Evolutionary conservation across 2,888 invertebrate species (phyloP).

Genomic region (Deroplatys truncata): DNA sequence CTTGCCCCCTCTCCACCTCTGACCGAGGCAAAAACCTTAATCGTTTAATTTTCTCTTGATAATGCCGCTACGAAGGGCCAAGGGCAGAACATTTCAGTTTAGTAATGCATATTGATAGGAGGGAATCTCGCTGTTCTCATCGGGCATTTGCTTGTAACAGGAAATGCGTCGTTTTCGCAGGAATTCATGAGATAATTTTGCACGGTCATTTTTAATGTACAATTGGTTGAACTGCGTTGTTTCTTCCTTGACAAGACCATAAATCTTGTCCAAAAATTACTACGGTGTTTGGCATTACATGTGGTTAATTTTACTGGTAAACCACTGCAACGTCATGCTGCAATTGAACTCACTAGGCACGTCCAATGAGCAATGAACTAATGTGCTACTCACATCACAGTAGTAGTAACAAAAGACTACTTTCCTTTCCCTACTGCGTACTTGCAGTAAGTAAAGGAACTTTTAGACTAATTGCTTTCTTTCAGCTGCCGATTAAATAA

Average conservation of each 20-base stretch:
- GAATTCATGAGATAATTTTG: background rate
- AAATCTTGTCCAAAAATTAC: background rate
- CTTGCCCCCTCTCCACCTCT: background rate
- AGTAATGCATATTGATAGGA: background rate
- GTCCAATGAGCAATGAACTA: too few species aligned
- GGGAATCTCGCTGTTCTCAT: background rate
- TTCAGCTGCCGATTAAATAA: too few species aligned
- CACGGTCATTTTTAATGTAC: background rate
- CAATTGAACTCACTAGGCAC: too few species aligned
- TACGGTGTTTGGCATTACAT: background rate
- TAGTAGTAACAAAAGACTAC: too few species aligned
- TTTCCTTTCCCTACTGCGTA: too few species aligned
- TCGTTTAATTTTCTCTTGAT: background rate
- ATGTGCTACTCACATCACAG: too few species aligned
- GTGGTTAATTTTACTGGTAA: background rate
- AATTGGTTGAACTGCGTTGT: background rate
- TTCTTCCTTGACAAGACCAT: background rate
- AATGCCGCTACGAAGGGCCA: background rate
- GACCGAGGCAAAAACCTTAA: background rate
- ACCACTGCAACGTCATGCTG: background rate
- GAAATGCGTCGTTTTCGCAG: background rate
- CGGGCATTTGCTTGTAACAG: background rate
- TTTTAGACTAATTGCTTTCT: too few species aligned
- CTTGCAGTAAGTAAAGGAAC: too few species aligned
- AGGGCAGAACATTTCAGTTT: background rate